phyloP scores from a whole-genome alignment of 2,797 vertebrate genomes.

The Triplophysa bombifrons region DNA sequence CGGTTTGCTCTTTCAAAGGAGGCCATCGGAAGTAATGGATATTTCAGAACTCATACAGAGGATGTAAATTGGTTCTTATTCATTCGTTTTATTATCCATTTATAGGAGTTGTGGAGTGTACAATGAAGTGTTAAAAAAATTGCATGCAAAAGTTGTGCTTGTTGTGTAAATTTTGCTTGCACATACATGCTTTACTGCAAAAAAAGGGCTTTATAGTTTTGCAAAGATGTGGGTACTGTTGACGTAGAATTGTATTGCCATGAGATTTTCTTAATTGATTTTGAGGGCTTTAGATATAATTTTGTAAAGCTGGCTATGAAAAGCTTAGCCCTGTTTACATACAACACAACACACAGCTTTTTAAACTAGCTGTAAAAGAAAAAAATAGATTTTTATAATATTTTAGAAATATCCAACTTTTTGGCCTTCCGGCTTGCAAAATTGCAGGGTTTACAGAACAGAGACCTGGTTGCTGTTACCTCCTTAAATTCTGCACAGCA shows the following conservation, averaged over 20 bases:
- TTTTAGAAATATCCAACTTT: too few relatives aligned
- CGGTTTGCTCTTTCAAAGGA: not conserved
- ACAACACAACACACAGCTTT: not conserved
- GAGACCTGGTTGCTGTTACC: not conserved
- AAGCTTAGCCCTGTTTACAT: not conserved
- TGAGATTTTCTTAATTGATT: not conserved
- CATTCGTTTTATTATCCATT: not conserved
- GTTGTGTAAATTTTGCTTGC: too few relatives aligned
- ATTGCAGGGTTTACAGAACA: not conserved
- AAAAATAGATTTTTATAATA: not conserved
- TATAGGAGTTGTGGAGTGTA: not conserved
- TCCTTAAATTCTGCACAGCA: not conserved
- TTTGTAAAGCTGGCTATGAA: not conserved
- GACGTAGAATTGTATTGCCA: too few relatives aligned
- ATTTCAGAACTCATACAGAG: not conserved
- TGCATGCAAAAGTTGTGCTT: not conserved
- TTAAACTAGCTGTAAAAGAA: not conserved
- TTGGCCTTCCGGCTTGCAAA: not conserved
- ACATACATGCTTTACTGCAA: too few relatives aligned
- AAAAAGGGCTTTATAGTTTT: too few relatives aligned
- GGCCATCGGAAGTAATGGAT: not conserved
- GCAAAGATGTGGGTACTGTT: too few relatives aligned
- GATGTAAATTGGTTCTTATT: not conserved
- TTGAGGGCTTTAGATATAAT: not conserved
- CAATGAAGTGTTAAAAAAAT: not conserved